These are phyloP conservation scores for Atlantisia rogersi DNA, from an alignment of 2,113 vertebrate genomes.

Conservation along the genomic window DNA sequence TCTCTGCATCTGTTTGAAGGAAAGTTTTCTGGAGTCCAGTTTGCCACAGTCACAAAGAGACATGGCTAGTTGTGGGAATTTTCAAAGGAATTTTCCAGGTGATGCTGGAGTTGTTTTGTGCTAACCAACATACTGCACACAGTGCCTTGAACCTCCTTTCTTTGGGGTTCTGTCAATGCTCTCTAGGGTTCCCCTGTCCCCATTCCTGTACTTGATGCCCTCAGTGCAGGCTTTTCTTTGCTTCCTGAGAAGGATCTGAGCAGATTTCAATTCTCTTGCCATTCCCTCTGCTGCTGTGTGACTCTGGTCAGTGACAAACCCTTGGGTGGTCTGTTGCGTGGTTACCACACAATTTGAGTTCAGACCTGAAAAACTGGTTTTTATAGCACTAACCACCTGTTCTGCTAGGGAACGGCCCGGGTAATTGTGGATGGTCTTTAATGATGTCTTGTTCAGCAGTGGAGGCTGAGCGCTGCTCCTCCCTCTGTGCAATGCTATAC, in stretches of 20 bases:
- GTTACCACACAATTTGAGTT: conserved; percentile 18
- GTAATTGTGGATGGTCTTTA: not conserved
- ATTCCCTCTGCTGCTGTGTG: not conserved
- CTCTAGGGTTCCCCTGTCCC: not conserved
- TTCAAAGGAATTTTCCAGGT: not conserved
- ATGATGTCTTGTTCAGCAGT: not conserved
- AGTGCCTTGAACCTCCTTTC: not conserved
- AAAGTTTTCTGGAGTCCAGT: not conserved
- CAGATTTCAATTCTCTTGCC: not conserved
- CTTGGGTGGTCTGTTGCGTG: conserved; percentile 45
- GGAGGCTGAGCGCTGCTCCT: not conserved
- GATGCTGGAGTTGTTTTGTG: not conserved
- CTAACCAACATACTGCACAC: not conserved
- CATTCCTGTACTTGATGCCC: fast-evolving
- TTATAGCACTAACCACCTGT: not conserved
- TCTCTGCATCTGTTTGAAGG: not conserved
- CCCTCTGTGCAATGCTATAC: not conserved
- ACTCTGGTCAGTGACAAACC: not conserved
- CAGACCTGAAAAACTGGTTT: conserved; percentile 66
- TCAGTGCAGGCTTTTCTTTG: not conserved
- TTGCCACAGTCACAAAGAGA: not conserved
- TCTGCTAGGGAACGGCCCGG: not conserved
- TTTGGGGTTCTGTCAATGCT: not conserved
- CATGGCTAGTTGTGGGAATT: not conserved
- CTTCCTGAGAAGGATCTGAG: not conserved